Percentiles rank a stretch among this genome's conserved stretches.
phyloP scores from a whole-genome alignment of 2,113 vertebrate species.

The Stigmatopora argus region DNA sequence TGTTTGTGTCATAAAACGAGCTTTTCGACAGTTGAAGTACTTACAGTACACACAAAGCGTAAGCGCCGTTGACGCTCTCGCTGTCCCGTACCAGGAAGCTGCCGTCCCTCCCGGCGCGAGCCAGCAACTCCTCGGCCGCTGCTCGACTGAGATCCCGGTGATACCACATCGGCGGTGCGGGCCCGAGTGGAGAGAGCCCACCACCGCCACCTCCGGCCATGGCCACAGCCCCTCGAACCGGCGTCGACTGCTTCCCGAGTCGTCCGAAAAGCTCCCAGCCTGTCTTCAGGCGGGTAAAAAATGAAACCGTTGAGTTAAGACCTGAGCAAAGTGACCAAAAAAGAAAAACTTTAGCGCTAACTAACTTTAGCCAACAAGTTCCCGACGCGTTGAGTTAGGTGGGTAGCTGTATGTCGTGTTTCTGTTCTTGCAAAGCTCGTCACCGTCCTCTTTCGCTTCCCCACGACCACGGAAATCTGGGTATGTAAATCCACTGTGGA shows the following conservation, averaged over 20 bases:
- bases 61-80: conserved; percentile 88
- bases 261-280: conserved; percentile 18
- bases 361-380: background rate
- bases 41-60: conserved; percentile 88
- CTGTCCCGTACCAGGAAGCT: conserved; percentile 95
- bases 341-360: background rate
- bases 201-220: conserved; percentile 71
- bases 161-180: conserved; percentile 80
- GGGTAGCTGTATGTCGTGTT: conserved; percentile 24
- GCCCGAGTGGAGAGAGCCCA: conserved; percentile 60
- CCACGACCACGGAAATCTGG: conserved; percentile 66
- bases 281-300: conserved; percentile 12
- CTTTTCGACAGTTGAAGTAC: conserved; percentile 48
- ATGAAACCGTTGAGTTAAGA: background rate
- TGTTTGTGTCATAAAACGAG: background rate
- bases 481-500: conserved; percentile 62
- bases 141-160: conserved; percentile 91
- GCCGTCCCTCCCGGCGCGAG: conserved; percentile 84
- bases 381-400: conserved; percentile 12
- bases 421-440: conserved; percentile 60
- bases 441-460: conserved; percentile 45
- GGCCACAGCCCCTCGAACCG: conserved; percentile 58
- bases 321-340: conserved; percentile 1
- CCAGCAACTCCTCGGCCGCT: conserved; percentile 86
- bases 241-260: conserved; percentile 46